Evolutionary conservation across 92 coral and sea anemone species (phyloP).

Genomic region (Paramuricea clavata): DNA sequence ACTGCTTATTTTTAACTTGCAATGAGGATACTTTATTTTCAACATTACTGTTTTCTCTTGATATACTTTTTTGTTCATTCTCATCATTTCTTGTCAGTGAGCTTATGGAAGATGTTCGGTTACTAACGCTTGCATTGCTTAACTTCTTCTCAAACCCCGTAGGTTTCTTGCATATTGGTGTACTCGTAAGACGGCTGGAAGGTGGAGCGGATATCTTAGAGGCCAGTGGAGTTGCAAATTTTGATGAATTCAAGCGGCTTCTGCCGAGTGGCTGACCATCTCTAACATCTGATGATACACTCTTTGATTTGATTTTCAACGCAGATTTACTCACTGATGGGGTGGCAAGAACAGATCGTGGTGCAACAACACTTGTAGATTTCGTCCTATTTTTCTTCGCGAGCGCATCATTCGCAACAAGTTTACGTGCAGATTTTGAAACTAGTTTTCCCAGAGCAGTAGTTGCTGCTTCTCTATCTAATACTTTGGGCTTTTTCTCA

Average conservation of each 20-base stretch:
- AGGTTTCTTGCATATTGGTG: background rate
- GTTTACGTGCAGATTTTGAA: background rate
- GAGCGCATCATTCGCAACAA: background rate
- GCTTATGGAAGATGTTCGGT: background rate
- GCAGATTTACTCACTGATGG: background rate
- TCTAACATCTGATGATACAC: slow-evolving; percentile 30
- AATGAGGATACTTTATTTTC: slow-evolving; percentile 6
- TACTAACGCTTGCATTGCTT: background rate
- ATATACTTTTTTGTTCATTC: background rate
- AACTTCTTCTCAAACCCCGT: background rate
- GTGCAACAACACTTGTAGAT: slow-evolving; percentile 11
- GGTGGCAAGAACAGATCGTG: background rate
- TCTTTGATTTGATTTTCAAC: slow-evolving; percentile 11
- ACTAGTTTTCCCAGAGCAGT: background rate
- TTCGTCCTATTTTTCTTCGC: slow-evolving; percentile 20
- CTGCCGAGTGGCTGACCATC: background rate
- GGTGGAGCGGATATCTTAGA: slow-evolving; percentile 9
- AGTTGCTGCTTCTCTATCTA: background rate
- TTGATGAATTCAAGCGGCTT: slow-evolving; percentile 18
- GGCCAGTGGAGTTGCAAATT: slow-evolving; percentile 18
- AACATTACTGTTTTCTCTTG: slow-evolving; percentile 15
- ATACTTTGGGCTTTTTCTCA: background rate
- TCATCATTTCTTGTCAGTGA: background rate
- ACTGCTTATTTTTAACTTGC: background rate
- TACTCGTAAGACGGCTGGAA: slow-evolving; percentile 6